These are phyloP conservation scores for Sebastes flavidus DNA, from an alignment of 2,797 vertebrate genomes.

Conservation along the genomic window DNA sequence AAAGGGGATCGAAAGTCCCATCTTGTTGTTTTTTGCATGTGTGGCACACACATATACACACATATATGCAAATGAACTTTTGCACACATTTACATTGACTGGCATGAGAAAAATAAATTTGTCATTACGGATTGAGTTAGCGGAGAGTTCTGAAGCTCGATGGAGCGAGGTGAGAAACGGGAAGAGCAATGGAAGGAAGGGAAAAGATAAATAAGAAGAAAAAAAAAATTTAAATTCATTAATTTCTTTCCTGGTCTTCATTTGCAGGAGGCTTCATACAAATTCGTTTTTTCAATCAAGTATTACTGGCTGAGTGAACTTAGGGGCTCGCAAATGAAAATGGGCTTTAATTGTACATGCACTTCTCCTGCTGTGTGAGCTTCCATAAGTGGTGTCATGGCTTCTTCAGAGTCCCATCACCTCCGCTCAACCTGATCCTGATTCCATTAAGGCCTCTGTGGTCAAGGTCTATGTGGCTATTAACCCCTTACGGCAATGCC, in stretches of 20 bases:
- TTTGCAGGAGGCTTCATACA: conserved; percentile 47
- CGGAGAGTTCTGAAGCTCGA: conserved; percentile 20
- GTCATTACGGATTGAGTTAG: conserved; percentile 30
- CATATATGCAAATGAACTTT: conserved; percentile 26
- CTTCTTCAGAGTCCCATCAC: conserved; percentile 51
- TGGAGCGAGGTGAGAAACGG: background rate
- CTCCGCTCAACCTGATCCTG: conserved; percentile 54
- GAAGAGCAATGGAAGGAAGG: conserved; percentile 17
- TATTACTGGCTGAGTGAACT: conserved; percentile 59
- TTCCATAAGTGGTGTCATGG: conserved; percentile 64
- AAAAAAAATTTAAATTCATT: conserved; percentile 43
- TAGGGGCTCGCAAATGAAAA: conserved; percentile 62
- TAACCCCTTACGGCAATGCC: conserved; percentile 56
- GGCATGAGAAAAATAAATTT: conserved; percentile 32
- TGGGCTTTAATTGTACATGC: conserved; percentile 59
- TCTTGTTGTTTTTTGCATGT: conserved; percentile 14
- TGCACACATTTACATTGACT: conserved; percentile 30
- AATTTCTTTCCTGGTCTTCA: conserved; percentile 46
- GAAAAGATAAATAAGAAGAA: conserved; percentile 34
- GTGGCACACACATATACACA: background rate
- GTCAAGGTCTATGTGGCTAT: conserved; percentile 62
- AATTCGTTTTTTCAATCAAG: conserved; percentile 66
- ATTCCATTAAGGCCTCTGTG: conserved; percentile 66
- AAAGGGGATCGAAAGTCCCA: conserved; percentile 36
- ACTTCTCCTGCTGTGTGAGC: conserved; percentile 38